Evolutionary conservation across 2,113 vertebrate genomes (phyloP).

Genomic region (Tamias sibiricus): DNA sequence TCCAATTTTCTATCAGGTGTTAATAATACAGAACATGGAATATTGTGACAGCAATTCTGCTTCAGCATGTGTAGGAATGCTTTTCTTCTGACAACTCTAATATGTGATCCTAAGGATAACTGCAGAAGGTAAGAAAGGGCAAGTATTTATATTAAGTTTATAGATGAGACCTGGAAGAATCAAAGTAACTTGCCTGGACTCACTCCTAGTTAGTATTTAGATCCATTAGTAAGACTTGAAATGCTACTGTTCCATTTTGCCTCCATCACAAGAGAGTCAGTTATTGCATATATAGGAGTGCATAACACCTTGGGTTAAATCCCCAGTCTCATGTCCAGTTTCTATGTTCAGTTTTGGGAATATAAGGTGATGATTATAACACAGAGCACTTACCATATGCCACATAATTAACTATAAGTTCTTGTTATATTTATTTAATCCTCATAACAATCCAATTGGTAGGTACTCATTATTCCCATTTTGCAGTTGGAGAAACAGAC

Average conservation of each 20-base stretch:
- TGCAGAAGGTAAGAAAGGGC: slow-evolving; percentile 24
- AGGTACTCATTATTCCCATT: background rate
- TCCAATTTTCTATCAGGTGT: background rate
- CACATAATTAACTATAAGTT: background rate
- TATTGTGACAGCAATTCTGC: background rate
- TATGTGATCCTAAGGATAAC: background rate
- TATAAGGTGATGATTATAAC: background rate
- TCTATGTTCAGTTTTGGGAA: background rate
- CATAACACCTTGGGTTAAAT: background rate
- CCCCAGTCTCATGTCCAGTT: background rate
- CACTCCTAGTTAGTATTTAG: background rate
- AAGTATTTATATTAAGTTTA: background rate
- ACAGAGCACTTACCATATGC: background rate
- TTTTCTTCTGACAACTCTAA: background rate
- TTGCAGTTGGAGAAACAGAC: background rate
- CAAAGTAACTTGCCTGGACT: background rate
- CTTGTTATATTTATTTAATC: background rate
- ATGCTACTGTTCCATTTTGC: background rate
- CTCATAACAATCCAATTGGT: background rate
- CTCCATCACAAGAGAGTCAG: background rate
- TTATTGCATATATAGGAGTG: background rate
- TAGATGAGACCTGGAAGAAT: background rate
- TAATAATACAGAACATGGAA: background rate
- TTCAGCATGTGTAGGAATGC: background rate
- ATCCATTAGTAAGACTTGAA: background rate